Evolutionary conservation across 2,888 invertebrate genomes (phyloP), one percentile per base, ranked within the genome.

Genomic region (Shargacucullia verbasci): DNA sequence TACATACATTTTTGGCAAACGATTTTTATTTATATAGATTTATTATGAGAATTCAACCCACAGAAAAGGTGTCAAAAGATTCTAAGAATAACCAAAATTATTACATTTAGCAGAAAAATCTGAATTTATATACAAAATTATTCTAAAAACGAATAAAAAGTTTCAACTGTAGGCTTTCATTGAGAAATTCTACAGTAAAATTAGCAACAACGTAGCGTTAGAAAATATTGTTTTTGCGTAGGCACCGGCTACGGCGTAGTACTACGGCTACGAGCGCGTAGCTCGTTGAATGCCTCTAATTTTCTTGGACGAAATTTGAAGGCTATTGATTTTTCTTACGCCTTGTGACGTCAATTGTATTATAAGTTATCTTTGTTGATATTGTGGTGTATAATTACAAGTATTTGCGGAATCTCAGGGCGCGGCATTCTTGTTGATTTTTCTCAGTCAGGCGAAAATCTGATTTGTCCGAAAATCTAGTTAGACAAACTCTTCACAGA

Each of bases 191-290:
- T 59, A 73, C 71, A 71, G 69, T 59, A 61, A 73, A 73, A 76
- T 74, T 75, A 75, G 55, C 59, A 69, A 50, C 48, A 46, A 34
- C 47, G 49, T 50, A 40, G 38, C 68, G 46, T 60, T 56, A 53
- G 65, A 73, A 73, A 77, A 75, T 75, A 70, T 77, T 77, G 72
- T 77, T 77, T 62, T 73, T 74, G 68, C 83, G 84, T 85, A 84
- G 84, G 71, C 78, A 47, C 46, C 64, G 55, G 70, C 83, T 84
- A 85, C 85, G 84, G 25, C 83, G 85, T 85, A 85, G 85, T 84
- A 85, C 84, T 74, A 73, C 75, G 58, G 78, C 74, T 76, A 79
- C 81, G 77, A 43, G 66, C 70, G 55, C 61, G 70, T 73, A 70
- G 70, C 72, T 40, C 49, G 62, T 60, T 60, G 63, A 45, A 43